A percentile compares a stretch with the other conserved stretches of the same genome.
Conservation (phyloP, 2,888 invertebrate species). For the Polydrusus pterygomalis region DNA sequence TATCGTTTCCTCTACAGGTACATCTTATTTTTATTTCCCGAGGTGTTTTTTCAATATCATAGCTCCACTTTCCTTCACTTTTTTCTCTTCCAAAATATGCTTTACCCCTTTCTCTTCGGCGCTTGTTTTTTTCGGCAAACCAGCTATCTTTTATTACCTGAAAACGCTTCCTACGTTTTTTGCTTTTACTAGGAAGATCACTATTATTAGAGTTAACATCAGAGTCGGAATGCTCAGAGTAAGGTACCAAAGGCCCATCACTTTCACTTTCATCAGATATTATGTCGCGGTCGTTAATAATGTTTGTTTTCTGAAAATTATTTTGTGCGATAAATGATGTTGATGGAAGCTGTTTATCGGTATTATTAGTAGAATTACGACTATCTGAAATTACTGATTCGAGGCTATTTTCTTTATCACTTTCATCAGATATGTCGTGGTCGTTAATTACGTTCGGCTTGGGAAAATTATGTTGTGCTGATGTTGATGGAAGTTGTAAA, state of each 20-base stretch:
- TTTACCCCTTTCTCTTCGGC: conserved; percentile 20
- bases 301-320: too few species aligned
- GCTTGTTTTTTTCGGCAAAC: conserved; percentile 37
- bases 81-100: conserved; percentile 24
- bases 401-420: too few species aligned
- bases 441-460: too few species aligned
- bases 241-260: conserved; percentile 11
- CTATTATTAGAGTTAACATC: background rate
- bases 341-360: too few species aligned
- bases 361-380: too few species aligned
- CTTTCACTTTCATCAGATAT: too few species aligned
- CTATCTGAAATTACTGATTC: too few species aligned
- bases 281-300: too few species aligned
- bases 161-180: conserved; percentile 14
- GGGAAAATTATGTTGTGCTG: too few species aligned
- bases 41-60: conserved; percentile 30
- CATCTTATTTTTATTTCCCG: conserved; percentile 32
- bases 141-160: conserved; percentile 22
- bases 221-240: conserved; percentile 21
- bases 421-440: too few species aligned
- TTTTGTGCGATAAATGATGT: too few species aligned
- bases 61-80: conserved; percentile 5
- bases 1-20: conserved; percentile 23
- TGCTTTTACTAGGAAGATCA: conserved; percentile 19
- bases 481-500: too few species aligned